These are phyloP conservation scores for Villa cingulata DNA, from an alignment of 2,888 invertebrate genomes.

Conservation along the genomic window DNA sequence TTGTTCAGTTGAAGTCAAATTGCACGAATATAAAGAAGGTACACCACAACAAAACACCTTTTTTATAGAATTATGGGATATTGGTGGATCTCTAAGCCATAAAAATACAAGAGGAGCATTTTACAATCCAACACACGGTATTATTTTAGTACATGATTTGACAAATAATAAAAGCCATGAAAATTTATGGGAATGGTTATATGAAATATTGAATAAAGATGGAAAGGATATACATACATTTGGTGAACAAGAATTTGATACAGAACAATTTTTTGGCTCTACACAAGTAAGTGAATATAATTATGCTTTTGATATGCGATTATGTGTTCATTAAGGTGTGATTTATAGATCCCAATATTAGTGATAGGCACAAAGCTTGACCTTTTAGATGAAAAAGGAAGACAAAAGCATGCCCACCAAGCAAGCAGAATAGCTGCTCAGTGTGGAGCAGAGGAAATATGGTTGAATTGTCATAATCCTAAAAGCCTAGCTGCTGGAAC, in stretches of 20 bases:
- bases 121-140: constrained; percentile 88
- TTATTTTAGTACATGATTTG: constrained; percentile 92
- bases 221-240: constrained; percentile 32
- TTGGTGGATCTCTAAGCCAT: constrained; percentile 90
- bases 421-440: constrained; percentile 57
- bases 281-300: constrained; percentile 45
- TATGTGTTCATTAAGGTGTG: no score
- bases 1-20: constrained; percentile 87
- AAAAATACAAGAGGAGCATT: constrained; percentile 87
- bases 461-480: constrained; percentile 58
- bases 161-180: constrained; percentile 92
- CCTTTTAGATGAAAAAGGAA: constrained; percentile 61
- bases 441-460: constrained; percentile 87
- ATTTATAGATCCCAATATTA: constrained; percentile 71
- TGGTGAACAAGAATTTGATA: constrained; percentile 47
- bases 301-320: no score
- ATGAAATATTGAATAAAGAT: constrained; percentile 73
- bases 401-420: constrained; percentile 32
- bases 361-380: constrained; percentile 92
- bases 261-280: constrained; percentile 72
- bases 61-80: constrained; percentile 93
- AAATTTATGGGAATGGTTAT: constrained; percentile 85
- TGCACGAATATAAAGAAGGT: constrained; percentile 90
- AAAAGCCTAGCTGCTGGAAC: constrained; percentile 87
- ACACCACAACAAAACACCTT: constrained; percentile 81